Evolutionary conservation across 2,888 invertebrate genomes (phyloP), one percentile per base, ranked within the genome.

Genomic region (Dryobota labecula): DNA sequence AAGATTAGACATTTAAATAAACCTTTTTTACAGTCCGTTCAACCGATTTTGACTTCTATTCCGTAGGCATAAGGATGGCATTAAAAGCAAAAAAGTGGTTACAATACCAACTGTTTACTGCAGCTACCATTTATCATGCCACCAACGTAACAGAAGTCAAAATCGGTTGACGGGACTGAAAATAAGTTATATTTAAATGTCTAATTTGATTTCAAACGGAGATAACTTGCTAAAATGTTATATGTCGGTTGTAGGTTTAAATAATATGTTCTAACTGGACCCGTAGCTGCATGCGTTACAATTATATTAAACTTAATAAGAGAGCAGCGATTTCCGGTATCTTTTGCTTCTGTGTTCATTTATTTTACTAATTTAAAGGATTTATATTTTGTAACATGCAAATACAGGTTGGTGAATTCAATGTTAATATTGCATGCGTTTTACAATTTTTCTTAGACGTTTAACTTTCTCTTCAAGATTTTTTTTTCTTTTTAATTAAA

Each of bases 341-440:
- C n/a, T n/a, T n/a, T n/a, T 51, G 24, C 7, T 51, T 51, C 15
- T 51, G 15, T 18, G 15, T 18, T 60, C 20, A 33, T 51, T 53
- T 6, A 18, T 33, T 2, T 27, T 15, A 45, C 2, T 6, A 11
- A 15, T 66, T 24, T 15, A 27, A n/a, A 36, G 8, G 2, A 41
- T 24, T 36, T 9, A 38, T 18, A 41, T 41, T 27, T 47, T 36
- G 20, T 7, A 27, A 24, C 24, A 54, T 18, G 13, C 33, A 45
- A 6, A 24, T n/a, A 1, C 38, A n/a, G n/a, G n/a, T n/a, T 57
- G 5, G 1, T 33, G 3, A 43, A 27, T 20, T 73, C 9, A 27
- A 47, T 47, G 4, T 57, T 41, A 27, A 20, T 27, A 3, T 70
- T 49, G 66, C 75, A 76, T 9, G 43, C 27, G 11, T 2, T 49